Conservation (phyloP, 2,888 invertebrate species). For the Alsophila aescularia region DNA sequence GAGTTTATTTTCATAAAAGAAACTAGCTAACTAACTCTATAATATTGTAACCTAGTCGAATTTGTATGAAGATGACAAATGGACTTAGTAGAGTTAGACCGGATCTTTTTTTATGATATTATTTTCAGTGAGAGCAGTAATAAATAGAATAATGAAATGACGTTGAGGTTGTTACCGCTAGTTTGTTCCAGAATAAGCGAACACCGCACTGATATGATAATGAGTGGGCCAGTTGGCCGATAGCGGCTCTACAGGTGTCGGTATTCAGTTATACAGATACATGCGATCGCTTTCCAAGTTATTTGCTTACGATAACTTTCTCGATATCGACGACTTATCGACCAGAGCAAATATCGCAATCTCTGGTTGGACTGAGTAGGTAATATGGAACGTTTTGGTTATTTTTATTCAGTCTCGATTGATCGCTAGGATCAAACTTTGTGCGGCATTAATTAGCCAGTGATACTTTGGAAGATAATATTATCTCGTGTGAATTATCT, state of each 20-base stretch:
- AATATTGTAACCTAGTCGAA: too few relatives aligned
- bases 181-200: slow-evolving; percentile 13
- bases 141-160: slow-evolving; percentile 1
- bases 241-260: slow-evolving; percentile 14
- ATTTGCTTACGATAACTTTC: slow-evolving; percentile 77
- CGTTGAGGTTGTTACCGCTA: background rate
- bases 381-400: background rate
- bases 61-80: too few relatives aligned
- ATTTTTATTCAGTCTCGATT: background rate
- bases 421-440: too few relatives aligned
- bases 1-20: too few relatives aligned
- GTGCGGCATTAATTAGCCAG: too few relatives aligned
- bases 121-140: background rate
- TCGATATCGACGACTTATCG: slow-evolving; percentile 65
- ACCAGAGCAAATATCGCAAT: slow-evolving; percentile 55
- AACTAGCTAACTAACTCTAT: too few relatives aligned
- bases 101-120: too few relatives aligned
- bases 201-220: slow-evolving; percentile 38
- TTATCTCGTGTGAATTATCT: too few relatives aligned
- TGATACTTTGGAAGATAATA: too few relatives aligned
- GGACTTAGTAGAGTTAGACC: too few relatives aligned
- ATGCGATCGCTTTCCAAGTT: slow-evolving; percentile 49
- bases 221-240: slow-evolving; percentile 44
- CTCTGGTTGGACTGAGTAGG: slow-evolving; percentile 30
- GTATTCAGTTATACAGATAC: background rate